Base-by-base conservation (phyloP, 1,140 invertebrate genomes). In the Homalodisca vitripennis region DNA sequence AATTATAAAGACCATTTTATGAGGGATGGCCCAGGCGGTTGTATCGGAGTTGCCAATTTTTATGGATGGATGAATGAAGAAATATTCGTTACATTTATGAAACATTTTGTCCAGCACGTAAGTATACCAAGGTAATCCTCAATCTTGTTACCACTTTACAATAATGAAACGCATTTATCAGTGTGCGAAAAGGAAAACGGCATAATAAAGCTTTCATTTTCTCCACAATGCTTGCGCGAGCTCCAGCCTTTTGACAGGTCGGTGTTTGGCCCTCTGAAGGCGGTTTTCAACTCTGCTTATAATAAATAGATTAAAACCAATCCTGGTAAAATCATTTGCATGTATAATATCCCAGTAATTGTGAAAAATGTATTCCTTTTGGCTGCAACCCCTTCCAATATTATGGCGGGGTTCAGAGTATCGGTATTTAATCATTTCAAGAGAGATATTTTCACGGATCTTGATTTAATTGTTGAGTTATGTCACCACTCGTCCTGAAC, bases 31-130 rank as follows among this genome's bases (percentile, higher is more conserved):
- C 79, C 78, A 22, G 48, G n/a, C 6, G 82, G 83, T 68, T 77
- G 76, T 60, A 68, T 78, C 34, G n/a, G n/a, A n/a, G n/a, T n/a
- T n/a, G n/a, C n/a, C n/a, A n/a, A n/a, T n/a, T 72, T 30, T 67
- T 79, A 73, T 73, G 83, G 82, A 3, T 84, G 83, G 81, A 83
- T 84, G 78, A 81, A 73, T n/a, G 73, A 70, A 22, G 70, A 75
- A 17, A 71, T 78, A 69, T 84, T 84, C 77, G 30, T 79, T 32
- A 53, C 71, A 57, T 78, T 79, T 66, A 66, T 82, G 29, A 62
- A 78, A 65, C 78, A 82, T 75, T 78, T 79, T 71, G 55, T 78
- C 47, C 70, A 71, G 66, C 69, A 78, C 72, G 74, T 2, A 75
- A 72, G 27, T 69, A 66, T 57, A 65, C 51, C 32, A 41, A 48